A percentile compares a stretch with the other conserved stretches of the same genome.
phyloP scores from a whole-genome alignment of 2,797 vertebrate species.

The Pteropus rufus region DNA sequence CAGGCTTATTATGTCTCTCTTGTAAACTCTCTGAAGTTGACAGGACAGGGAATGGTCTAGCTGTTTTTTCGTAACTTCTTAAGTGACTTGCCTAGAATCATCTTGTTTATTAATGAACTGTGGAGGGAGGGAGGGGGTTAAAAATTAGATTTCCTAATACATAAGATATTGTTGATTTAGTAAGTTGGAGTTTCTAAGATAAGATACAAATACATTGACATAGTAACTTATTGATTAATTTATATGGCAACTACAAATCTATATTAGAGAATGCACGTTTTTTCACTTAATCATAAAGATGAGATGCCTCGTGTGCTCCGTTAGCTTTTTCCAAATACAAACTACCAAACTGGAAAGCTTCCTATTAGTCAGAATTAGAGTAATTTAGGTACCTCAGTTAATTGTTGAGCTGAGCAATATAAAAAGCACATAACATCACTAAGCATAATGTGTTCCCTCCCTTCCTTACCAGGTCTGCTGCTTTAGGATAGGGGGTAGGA shows the following conservation, averaged over 20 bases:
- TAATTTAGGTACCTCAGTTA: neutral
- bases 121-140: neutral
- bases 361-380: neutral
- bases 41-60: neutral
- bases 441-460: neutral
- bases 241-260: neutral
- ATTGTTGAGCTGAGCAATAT: neutral
- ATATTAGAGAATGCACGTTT: neutral
- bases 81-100: neutral
- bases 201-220: neutral
- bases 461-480: neutral
- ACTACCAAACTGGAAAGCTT: neutral
- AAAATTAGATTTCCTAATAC: neutral
- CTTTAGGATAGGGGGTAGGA: neutral
- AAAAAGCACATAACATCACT: slow-evolving; percentile 9
- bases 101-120: neutral
- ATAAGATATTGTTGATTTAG: neutral
- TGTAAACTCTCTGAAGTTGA: neutral
- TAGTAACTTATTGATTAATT: neutral
- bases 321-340: slow-evolving; percentile 12
- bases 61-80: neutral
- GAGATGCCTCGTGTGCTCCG: neutral
- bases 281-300: slow-evolving; percentile 33
- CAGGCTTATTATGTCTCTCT: neutral
- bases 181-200: neutral